A percentile compares a stretch with the other conserved stretches of the same genome.
These are phyloP conservation scores for Dendroctonus ponderosae DNA, from an alignment of 1,140 invertebrate species.

Conservation along the genomic window DNA sequence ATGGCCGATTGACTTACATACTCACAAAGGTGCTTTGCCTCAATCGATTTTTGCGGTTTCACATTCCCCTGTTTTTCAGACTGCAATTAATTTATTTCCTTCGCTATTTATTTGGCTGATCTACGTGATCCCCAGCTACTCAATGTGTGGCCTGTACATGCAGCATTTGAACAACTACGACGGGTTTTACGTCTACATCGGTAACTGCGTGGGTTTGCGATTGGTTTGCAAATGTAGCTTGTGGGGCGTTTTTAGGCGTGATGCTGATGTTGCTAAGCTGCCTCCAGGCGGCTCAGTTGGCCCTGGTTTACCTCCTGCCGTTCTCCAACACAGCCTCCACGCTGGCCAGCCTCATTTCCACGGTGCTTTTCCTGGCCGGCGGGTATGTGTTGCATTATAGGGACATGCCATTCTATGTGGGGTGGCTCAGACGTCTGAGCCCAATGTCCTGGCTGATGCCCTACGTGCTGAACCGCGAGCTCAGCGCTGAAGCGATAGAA, in stretches of 20 bases:
- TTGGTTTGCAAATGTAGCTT: background rate
- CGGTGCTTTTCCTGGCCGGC: slow-evolving; percentile 63
- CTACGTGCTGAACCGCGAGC: slow-evolving; percentile 64
- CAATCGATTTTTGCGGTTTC: background rate
- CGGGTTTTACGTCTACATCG: slow-evolving; percentile 72
- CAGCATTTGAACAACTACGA: slow-evolving; percentile 63
- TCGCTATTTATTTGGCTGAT: slow-evolving; percentile 72
- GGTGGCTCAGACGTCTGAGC: slow-evolving; percentile 68
- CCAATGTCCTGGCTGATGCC: slow-evolving; percentile 75
- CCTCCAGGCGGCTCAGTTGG: slow-evolving; percentile 68
- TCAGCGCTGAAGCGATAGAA: slow-evolving; percentile 61
- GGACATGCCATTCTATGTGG: slow-evolving; percentile 66
- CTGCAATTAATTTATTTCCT: slow-evolving; percentile 61
- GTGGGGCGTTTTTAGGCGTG: slow-evolving; percentile 56
- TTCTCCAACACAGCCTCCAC: slow-evolving; percentile 59
- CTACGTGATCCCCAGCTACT: slow-evolving; percentile 82
- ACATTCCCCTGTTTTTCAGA: slow-evolving; percentile 51
- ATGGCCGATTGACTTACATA: slow-evolving; percentile 75
- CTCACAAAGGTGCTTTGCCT: slow-evolving; percentile 64
- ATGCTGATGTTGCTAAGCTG: slow-evolving; percentile 76
- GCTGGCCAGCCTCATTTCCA: slow-evolving; percentile 62
- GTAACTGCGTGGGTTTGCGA: slow-evolving; percentile 50
- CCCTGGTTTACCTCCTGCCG: slow-evolving; percentile 65
- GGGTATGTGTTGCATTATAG: slow-evolving; percentile 71
- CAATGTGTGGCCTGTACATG: slow-evolving; percentile 79